Conservation (phyloP, 2,113 vertebrate genomes). For the Plestiodon gilberti region DNA sequence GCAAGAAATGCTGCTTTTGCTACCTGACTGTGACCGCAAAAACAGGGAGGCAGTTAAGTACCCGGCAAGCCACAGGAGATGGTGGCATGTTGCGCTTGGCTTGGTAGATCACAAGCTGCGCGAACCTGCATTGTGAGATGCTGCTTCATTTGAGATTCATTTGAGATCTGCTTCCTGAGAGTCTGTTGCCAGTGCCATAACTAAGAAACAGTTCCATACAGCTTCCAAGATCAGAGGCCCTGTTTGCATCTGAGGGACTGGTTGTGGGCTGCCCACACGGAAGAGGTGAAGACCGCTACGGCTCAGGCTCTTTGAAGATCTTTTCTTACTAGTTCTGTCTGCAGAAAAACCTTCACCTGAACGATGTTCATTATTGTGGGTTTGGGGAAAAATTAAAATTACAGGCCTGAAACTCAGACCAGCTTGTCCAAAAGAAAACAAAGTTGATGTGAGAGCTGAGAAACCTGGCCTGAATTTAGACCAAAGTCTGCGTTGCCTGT, state of each 20-base stretch:
- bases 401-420: background rate
- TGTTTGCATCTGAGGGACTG: constrained; percentile 28
- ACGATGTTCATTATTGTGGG: constrained; percentile 30
- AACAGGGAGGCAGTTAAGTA: too few relatives aligned
- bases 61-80: too few relatives aligned
- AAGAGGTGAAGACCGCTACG: constrained; percentile 12
- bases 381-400: constrained; percentile 34
- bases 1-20: too few relatives aligned
- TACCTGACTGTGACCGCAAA: too few relatives aligned
- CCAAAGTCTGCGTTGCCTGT: constrained; percentile 43
- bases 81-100: too few relatives aligned
- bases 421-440: constrained; percentile 52
- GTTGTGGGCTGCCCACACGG: constrained; percentile 15
- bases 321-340: constrained; percentile 24
- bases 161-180: too few relatives aligned
- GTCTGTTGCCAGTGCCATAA: background rate
- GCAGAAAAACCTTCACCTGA: background rate
- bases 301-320: constrained; percentile 25
- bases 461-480: constrained; percentile 67
- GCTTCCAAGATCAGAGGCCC: constrained; percentile 39
- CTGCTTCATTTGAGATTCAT: too few relatives aligned
- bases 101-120: too few relatives aligned
- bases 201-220: background rate
- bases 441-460: constrained; percentile 56
- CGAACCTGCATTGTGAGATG: too few relatives aligned